A percentile compares a stretch with the other conserved stretches of the same genome.
Conservation (phyloP, 1,140 invertebrate species). For the Protaetia brevitarsis region DNA sequence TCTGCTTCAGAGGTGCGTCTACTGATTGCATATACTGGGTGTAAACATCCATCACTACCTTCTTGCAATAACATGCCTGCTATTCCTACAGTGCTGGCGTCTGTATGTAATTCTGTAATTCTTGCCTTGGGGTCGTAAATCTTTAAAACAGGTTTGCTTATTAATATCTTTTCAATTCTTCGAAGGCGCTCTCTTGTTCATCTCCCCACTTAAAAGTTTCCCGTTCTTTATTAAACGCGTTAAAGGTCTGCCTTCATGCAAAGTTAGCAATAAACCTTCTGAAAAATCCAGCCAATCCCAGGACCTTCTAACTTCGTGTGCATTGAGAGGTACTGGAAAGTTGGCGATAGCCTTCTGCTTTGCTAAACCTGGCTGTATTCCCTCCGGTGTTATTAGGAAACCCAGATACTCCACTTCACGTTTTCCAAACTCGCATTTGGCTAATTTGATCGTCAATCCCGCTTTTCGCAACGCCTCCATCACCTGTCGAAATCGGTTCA, state of each 20-base stretch:
- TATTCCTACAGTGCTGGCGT: slow-evolving; percentile 34
- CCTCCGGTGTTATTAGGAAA: slow-evolving; percentile 8
- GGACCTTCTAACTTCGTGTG: slow-evolving; percentile 24
- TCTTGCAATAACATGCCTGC: slow-evolving; percentile 10
- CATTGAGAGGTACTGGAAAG: not conserved
- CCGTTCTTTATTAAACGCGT: slow-evolving; percentile 22
- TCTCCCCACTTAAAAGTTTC: slow-evolving; percentile 8
- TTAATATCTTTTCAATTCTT: not conserved
- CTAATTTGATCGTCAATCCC: slow-evolving; percentile 16
- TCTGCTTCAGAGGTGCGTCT: slow-evolving; percentile 32
- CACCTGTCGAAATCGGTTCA: slow-evolving; percentile 31
- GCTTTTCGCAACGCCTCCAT: slow-evolving; percentile 24
- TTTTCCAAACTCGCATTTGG: slow-evolving; percentile 17
- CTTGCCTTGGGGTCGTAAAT: slow-evolving; percentile 27
- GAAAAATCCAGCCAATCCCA: slow-evolving; percentile 40
- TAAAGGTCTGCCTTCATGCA: slow-evolving; percentile 31
- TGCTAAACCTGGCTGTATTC: not conserved
- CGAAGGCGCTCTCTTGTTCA: slow-evolving; percentile 13
- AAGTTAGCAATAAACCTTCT: slow-evolving; percentile 36
- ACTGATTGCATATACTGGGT: slow-evolving; percentile 17
- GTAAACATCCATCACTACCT: not conserved
- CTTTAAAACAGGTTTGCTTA: slow-evolving; percentile 13
- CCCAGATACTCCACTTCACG: slow-evolving; percentile 24
- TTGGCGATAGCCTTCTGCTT: not conserved
- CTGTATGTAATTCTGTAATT: slow-evolving; percentile 45